Conservation (phyloP, 2,113 vertebrate species). For the Rhombomys opimus region DNA sequence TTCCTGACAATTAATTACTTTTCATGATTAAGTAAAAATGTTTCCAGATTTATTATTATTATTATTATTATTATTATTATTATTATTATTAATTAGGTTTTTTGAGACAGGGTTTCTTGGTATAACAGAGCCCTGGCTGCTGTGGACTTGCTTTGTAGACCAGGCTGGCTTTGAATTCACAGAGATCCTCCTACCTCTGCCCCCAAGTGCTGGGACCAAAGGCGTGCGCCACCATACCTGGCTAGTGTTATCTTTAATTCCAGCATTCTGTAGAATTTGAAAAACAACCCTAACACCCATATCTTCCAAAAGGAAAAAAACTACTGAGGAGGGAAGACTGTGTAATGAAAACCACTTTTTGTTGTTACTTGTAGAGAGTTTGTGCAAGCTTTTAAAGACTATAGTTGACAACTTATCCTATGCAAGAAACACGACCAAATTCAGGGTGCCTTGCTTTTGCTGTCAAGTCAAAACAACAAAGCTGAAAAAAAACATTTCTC, state of each 20-base stretch:
- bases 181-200: too few relatives aligned
- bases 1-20: neutral
- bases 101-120: too few relatives aligned
- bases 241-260: neutral
- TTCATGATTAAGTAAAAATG: neutral
- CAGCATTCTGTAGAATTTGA: neutral
- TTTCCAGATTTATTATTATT: too few relatives aligned
- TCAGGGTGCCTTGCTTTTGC: neutral
- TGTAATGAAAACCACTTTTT: neutral
- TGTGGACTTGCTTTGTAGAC: too few relatives aligned
- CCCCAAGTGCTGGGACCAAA: too few relatives aligned
- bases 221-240: too few relatives aligned
- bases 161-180: too few relatives aligned
- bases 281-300: neutral
- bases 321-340: neutral
- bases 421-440: neutral
- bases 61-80: too few relatives aligned
- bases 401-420: neutral
- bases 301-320: neutral
- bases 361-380: neutral
- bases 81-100: too few relatives aligned
- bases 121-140: too few relatives aligned
- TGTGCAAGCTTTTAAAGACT: neutral
- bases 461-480: neutral
- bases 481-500: neutral